These are phyloP conservation scores for Nyctalus aviator DNA, from an alignment of 2,797 vertebrate species.

Conservation along the genomic window DNA sequence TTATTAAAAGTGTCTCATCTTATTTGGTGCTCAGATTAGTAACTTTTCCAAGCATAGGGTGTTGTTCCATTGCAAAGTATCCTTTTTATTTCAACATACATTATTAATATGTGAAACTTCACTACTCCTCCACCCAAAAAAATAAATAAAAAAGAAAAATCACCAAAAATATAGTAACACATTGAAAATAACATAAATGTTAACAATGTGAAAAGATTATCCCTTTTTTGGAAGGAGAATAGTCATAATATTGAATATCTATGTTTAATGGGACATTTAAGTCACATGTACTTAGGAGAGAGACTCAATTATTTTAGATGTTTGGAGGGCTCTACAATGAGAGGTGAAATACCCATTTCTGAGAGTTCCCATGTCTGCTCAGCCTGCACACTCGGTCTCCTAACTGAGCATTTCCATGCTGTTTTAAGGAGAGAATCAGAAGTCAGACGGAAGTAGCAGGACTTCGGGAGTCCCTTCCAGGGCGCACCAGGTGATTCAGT, in stretches of 20 bases:
- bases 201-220: neutral
- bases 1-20: neutral
- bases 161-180: neutral
- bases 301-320: constrained; percentile 58
- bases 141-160: neutral
- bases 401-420: neutral
- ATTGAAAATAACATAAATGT: neutral
- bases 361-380: neutral
- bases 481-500: neutral
- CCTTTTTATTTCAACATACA: neutral
- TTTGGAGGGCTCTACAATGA: neutral
- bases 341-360: neutral
- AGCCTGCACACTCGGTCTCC: neutral
- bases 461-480: neutral
- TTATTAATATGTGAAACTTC: neutral
- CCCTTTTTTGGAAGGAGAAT: neutral
- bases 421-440: neutral
- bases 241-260: constrained; percentile 56
- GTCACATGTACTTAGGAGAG: constrained; percentile 46
- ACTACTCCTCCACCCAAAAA: neutral
- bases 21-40: neutral
- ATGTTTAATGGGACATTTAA: constrained; percentile 47
- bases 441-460: neutral
- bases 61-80: neutral
- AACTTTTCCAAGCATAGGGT: neutral